These are phyloP conservation scores for Axinella damicornis DNA, from an alignment of 37 sponge, comb jelly and placozoan species.

Conservation along the genomic window DNA sequence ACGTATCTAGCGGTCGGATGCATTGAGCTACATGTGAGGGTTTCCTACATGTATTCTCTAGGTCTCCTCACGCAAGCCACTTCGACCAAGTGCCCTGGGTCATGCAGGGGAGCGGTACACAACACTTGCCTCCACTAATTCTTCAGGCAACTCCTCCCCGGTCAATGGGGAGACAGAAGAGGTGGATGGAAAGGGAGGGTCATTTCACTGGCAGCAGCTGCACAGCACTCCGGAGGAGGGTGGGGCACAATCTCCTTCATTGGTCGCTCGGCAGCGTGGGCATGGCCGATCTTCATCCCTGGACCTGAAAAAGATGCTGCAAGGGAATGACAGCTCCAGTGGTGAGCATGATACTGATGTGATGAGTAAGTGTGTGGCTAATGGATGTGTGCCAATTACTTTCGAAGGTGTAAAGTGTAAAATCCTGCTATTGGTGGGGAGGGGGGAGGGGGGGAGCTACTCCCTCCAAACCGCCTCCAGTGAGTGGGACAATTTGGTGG, in stretches of 20 bases:
- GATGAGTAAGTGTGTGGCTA: neutral
- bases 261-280: conserved; percentile 33
- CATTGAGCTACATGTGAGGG: too few relatives aligned
- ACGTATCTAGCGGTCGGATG: too few relatives aligned
- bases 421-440: too few relatives aligned
- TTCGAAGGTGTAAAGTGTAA: too few relatives aligned
- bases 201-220: neutral
- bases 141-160: too few relatives aligned
- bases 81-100: neutral
- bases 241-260: neutral
- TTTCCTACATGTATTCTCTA: too few relatives aligned
- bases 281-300: conserved; percentile 64
- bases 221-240: neutral
- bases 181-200: neutral
- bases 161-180: neutral
- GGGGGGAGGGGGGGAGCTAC: too few relatives aligned
- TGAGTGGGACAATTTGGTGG: too few relatives aligned
- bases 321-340: neutral
- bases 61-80: neutral
- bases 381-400: too few relatives aligned
- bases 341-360: conserved; percentile 1
- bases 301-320: conserved; percentile 77
- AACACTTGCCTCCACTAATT: neutral
- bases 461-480: too few relatives aligned
- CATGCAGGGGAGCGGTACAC: neutral